Evolutionary conservation across 2,797 vertebrate genomes (phyloP).

Genomic region (Sebastes taczanowskii): DNA sequence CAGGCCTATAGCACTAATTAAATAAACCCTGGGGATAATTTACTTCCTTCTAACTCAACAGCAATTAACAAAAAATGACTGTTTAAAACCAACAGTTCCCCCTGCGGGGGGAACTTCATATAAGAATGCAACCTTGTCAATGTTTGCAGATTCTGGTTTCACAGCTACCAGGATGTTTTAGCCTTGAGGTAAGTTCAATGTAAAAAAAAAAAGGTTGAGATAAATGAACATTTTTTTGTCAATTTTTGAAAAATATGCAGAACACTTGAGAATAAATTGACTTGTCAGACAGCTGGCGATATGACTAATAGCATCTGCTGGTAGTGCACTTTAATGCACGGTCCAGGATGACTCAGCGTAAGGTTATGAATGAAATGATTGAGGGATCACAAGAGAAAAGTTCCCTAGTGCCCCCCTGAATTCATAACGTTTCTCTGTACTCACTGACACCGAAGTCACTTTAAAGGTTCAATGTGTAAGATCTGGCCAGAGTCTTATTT

Average conservation of each 20-base stretch:
- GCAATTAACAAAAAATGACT: slow-evolving; percentile 42
- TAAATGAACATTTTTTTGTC: slow-evolving; percentile 21
- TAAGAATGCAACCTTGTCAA: background rate
- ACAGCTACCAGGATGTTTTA: background rate
- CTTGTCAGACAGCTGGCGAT: slow-evolving; percentile 23
- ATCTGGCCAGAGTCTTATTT: background rate
- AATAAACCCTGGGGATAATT: slow-evolving; percentile 49
- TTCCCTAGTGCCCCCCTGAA: background rate
- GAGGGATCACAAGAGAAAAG: background rate
- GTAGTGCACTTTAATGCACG: background rate
- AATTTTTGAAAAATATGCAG: slow-evolving; percentile 16
- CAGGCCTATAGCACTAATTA: slow-evolving; percentile 34
- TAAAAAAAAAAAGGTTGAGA: background rate
- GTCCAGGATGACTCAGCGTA: background rate
- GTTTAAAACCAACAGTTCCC: slow-evolving; percentile 24
- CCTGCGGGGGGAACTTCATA: background rate
- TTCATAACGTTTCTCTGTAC: background rate
- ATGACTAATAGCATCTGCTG: slow-evolving; percentile 38
- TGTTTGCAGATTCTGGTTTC: slow-evolving; percentile 8
- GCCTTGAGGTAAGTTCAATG: background rate
- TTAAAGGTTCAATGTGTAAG: background rate
- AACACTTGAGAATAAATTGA: slow-evolving; percentile 3
- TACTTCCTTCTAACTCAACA: slow-evolving; percentile 27
- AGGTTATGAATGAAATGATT: background rate
- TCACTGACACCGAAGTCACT: background rate